Conservation (phyloP, 2,113 vertebrate genomes). For the Candoia aspera region DNA sequence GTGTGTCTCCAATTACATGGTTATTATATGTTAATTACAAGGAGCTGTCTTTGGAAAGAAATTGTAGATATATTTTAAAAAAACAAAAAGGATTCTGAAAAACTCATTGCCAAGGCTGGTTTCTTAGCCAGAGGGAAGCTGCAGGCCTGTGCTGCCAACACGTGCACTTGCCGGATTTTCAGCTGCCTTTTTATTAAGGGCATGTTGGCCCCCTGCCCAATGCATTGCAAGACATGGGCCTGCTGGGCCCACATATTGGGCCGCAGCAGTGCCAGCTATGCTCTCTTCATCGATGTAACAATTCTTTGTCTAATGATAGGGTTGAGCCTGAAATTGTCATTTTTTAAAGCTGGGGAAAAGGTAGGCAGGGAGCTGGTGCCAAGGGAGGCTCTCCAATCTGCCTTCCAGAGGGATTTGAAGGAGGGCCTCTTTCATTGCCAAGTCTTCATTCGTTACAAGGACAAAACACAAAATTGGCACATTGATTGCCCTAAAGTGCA, state of each 20-base stretch:
- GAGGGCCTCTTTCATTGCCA: slow-evolving; percentile 32
- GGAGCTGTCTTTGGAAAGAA: not conserved
- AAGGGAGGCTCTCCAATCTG: slow-evolving; percentile 47
- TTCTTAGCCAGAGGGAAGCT: slow-evolving; percentile 30
- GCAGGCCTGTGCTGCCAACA: slow-evolving; percentile 12
- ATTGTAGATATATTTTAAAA: not conserved
- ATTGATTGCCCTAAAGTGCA: slow-evolving; percentile 11
- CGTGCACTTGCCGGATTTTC: not conserved
- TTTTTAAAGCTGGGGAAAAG: slow-evolving; percentile 28
- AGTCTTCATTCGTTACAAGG: slow-evolving; percentile 32
- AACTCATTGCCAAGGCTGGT: not conserved
- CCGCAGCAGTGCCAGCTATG: slow-evolving; percentile 27
- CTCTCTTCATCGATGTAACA: slow-evolving; percentile 41
- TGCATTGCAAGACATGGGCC: slow-evolving; percentile 34
- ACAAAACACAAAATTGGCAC: slow-evolving; percentile 12
- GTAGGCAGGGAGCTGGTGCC: slow-evolving; percentile 28
- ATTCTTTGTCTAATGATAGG: slow-evolving; percentile 23
- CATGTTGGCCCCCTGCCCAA: slow-evolving; percentile 36
- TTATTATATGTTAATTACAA: not conserved
- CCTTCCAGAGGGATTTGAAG: slow-evolving; percentile 20
- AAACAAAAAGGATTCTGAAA: not conserved
- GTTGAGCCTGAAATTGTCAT: slow-evolving; percentile 14
- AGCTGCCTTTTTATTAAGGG: slow-evolving; percentile 39
- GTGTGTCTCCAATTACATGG: not conserved
- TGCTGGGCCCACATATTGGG: slow-evolving; percentile 34